These are phyloP conservation scores for Chelonus insularis DNA, from an alignment of 1,140 invertebrate species.

Conservation along the genomic window DNA sequence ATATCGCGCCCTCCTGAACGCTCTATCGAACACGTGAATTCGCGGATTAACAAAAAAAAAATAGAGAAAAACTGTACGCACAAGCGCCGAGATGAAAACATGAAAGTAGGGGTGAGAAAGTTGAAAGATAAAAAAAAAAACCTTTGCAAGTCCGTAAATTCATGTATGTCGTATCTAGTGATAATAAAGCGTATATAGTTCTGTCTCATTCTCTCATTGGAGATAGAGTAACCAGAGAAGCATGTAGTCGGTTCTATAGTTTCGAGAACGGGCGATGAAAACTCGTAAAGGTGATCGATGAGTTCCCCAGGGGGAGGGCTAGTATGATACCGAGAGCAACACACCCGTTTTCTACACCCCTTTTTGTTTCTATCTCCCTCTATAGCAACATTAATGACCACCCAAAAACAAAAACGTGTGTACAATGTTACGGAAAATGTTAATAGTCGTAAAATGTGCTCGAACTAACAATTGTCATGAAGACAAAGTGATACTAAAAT, in stretches of 20 bases:
- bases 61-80: background rate
- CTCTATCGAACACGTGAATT: background rate
- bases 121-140: conserved; percentile 9
- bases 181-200: conserved; percentile 23
- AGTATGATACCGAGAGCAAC: conserved; percentile 20
- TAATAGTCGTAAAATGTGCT: background rate
- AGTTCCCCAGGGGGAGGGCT: conserved; percentile 25
- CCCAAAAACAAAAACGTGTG: conserved; percentile 10
- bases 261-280: conserved; percentile 33
- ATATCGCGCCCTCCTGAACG: background rate
- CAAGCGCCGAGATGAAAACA: background rate
- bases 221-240: background rate
- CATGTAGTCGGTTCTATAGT: conserved; percentile 17
- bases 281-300: conserved; percentile 40
- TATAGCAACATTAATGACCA: conserved; percentile 10
- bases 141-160: conserved; percentile 17
- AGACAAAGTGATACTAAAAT: no score
- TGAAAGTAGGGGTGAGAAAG: background rate
- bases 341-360: conserved; percentile 12
- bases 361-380: background rate
- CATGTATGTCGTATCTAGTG: conserved; percentile 13
- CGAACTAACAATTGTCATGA: background rate
- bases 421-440: background rate
- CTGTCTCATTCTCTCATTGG: background rate
- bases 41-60: conserved; percentile 4